phyloP scores from a whole-genome alignment of 30 jellyfish, hydroid and myxozoan species.

The Chrysaora quinquecirrha region DNA sequence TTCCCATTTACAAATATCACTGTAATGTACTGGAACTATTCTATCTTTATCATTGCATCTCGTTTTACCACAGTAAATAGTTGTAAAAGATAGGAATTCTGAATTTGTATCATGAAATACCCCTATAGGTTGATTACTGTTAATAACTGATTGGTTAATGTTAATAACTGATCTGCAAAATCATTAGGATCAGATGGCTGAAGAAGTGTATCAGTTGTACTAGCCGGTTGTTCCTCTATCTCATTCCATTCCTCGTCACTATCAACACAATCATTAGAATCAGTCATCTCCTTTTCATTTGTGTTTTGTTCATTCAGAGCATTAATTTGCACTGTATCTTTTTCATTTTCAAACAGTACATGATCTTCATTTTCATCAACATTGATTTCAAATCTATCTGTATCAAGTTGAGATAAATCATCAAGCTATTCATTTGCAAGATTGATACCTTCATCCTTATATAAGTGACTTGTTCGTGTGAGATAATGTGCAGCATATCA shows the following conservation, averaged over 20 bases:
- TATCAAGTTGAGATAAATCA: no score
- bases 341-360: background rate
- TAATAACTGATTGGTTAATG: constrained; percentile 35
- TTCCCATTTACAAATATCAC: constrained; percentile 49
- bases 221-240: constrained; percentile 1
- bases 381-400: no score
- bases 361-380: no score
- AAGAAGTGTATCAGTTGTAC: constrained; percentile 34
- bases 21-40: constrained; percentile 11
- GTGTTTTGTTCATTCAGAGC: background rate
- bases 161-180: no score
- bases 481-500: constrained; percentile 32
- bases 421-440: background rate
- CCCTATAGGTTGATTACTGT: constrained; percentile 50
- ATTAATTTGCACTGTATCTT: background rate
- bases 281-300: background rate
- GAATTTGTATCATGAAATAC: constrained; percentile 21
- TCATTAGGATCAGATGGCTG: background rate
- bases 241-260: constrained; percentile 49
- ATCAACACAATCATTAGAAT: no score
- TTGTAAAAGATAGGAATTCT: constrained; percentile 35
- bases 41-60: background rate
- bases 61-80: constrained; percentile 32
- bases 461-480: constrained; percentile 15
- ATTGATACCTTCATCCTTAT: constrained; percentile 10